Base-by-base conservation (phyloP, 1,140 invertebrate genomes). In the Pinna nobilis region DNA sequence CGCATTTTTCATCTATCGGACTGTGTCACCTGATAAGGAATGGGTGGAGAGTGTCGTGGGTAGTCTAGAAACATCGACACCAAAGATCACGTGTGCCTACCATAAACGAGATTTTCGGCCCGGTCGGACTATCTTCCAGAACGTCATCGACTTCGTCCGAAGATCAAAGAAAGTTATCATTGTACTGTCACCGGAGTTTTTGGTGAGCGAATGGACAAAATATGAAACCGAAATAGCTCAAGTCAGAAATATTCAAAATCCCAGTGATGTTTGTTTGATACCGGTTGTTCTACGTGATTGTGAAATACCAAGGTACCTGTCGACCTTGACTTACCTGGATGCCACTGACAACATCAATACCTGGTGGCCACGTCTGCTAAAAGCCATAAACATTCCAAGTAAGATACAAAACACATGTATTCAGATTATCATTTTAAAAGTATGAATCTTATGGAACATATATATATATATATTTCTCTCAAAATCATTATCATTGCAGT, bases 161-260 rank as follows among this genome's bases (percentile, higher is more conserved):
- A 30, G 57, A 7, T 70, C 67, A 11, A 35, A 39, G 20, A 70
- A 70, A 28, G 57, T 70, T 5, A 28, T 70, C 0, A 37, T 70
- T 28, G 67, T 70, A 2, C 9, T 70, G 7, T 60, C 67, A 30
- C 41, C 55, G 9, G 67, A 59, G 9, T 70, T 70, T 70, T 13
- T 70, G 30, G 6, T 39, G 20, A 70, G 67, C 37, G 9, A 57
- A 5, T 70, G 67, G 67, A 60, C 57, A 7, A 60, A 61, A 61
- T 70, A 50, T 51, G 67, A 70, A 39, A 70, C 67, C 0, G 55
- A 70, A 37, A n/a, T 70, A 50, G 67, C 67, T 18, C 41, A 70
- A 13, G 15, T 50, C 3, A 60, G 47, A 13, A 70, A 50, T 25
- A 50, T 70, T 15, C 25, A 51, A 28, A 57, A 41, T 13, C 9